These are phyloP conservation scores for Ostrea denselamellosa DNA, from an alignment of 1,140 invertebrate genomes.

Conservation along the genomic window DNA sequence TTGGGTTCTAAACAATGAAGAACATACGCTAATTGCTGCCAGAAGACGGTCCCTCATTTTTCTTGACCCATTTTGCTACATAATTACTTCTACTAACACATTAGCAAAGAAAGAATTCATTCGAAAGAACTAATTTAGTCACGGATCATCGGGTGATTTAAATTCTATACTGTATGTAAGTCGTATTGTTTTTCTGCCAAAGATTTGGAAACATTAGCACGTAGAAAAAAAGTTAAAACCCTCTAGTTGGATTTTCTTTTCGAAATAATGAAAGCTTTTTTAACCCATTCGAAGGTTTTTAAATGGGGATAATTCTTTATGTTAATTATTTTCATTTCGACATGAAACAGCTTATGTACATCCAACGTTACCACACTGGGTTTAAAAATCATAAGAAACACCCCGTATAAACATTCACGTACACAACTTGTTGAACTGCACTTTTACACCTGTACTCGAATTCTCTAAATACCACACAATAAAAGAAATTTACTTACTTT, in stretches of 20 bases:
- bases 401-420: neutral
- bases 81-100: slow-evolving; percentile 9
- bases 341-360: neutral
- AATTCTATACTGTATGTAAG: slow-evolving; percentile 15
- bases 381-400: neutral
- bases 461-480: neutral
- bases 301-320: neutral
- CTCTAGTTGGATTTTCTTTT: slow-evolving; percentile 35
- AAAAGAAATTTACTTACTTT: neutral
- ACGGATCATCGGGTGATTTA: slow-evolving; percentile 32
- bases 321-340: slow-evolving; percentile 32
- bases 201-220: slow-evolving; percentile 28
- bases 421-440: neutral
- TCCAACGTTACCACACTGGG: neutral
- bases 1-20: neutral
- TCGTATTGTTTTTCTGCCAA: slow-evolving; percentile 38
- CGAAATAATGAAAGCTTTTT: slow-evolving; percentile 12
- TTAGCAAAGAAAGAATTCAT: neutral
- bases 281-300: slow-evolving; percentile 25
- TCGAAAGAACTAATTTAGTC: slow-evolving; percentile 6
- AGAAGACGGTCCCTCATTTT: neutral
- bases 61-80: neutral
- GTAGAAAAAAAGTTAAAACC: slow-evolving; percentile 27
- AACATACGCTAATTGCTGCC: neutral
- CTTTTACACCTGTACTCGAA: neutral